Percentiles rank a stretch among this genome's conserved stretches.
phyloP scores from a whole-genome alignment of 2,888 invertebrate genomes.

The Drosophila greeni region DNA sequence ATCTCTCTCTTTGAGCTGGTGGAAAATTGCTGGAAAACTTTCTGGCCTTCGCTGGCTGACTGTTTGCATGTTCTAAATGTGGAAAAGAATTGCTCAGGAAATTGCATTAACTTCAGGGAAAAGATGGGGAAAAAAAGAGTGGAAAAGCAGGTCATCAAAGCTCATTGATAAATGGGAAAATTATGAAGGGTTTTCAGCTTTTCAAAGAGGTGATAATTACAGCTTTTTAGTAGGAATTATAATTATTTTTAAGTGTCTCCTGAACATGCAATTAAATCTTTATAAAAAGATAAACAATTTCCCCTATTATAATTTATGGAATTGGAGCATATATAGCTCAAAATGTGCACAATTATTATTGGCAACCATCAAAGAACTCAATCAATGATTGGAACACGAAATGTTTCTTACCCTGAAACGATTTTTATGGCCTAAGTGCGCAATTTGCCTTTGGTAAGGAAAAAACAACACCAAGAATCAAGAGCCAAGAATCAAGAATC shows the following conservation, averaged over 20 bases:
- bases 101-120: constrained; percentile 36
- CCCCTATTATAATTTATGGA: constrained; percentile 16
- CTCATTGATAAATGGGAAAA: constrained; percentile 11
- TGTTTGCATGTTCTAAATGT: constrained; percentile 52
- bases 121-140: background rate
- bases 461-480: constrained; percentile 24
- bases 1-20: constrained; percentile 45
- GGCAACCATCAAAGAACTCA: constrained; percentile 44
- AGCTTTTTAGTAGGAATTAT: background rate
- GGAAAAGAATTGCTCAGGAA: constrained; percentile 58
- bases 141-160: background rate
- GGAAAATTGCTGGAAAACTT: constrained; percentile 62
- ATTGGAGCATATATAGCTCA: background rate
- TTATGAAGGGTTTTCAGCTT: constrained; percentile 2
- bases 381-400: constrained; percentile 41
- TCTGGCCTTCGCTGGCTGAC: constrained; percentile 33
- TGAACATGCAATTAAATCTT: constrained; percentile 4
- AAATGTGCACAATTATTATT: constrained; percentile 22
- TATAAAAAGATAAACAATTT: background rate
- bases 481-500: constrained; percentile 2
- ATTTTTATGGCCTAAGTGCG: constrained; percentile 31
- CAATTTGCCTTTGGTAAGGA: constrained; percentile 51
- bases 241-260: background rate
- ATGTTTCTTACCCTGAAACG: constrained; percentile 26
- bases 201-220: constrained; percentile 7